Conservation (phyloP, 1,140 invertebrate species). For the Halyomorpha halys region DNA sequence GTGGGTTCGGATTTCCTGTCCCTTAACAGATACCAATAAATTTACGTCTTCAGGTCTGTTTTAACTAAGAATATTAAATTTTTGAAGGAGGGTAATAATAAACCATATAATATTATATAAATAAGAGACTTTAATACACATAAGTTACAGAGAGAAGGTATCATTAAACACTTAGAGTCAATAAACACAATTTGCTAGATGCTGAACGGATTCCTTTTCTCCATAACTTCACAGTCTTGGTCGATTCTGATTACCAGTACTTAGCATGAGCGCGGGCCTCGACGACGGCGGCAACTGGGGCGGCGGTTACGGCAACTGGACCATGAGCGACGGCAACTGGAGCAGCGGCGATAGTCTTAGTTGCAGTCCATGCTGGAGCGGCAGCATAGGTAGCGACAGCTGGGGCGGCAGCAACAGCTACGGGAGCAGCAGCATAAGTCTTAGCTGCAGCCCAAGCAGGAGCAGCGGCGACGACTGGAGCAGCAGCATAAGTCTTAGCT, state of each 20-base stretch:
- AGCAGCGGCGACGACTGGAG: constrained; percentile 34
- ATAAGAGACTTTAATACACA: constrained; percentile 7
- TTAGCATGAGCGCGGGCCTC: constrained; percentile 25
- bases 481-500: constrained; percentile 34
- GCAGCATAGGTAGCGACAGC: constrained; percentile 28
- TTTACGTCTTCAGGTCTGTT: too few relatives aligned
- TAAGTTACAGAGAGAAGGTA: neutral
- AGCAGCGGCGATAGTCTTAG: constrained; percentile 34
- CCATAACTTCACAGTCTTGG: too few relatives aligned
- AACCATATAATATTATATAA: neutral
- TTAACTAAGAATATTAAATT: too few relatives aligned
- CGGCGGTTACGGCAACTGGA: constrained; percentile 26
- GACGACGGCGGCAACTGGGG: constrained; percentile 30
- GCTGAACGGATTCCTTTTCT: neutral
- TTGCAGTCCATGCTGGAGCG: constrained; percentile 25
- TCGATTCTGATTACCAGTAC: too few relatives aligned
- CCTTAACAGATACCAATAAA: too few relatives aligned
- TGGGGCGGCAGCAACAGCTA: constrained; percentile 28
- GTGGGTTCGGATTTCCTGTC: too few relatives aligned
- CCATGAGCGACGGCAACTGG: constrained; percentile 18
- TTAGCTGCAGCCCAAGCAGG: constrained; percentile 29
- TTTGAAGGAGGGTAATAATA: neutral
- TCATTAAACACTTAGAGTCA: neutral
- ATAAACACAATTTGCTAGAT: neutral
- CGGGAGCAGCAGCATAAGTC: constrained; percentile 29